Evolutionary conservation across 2,113 vertebrate genomes (phyloP), one percentile per base, ranked within the genome.

Genomic region (Bostrychus sinensis): DNA sequence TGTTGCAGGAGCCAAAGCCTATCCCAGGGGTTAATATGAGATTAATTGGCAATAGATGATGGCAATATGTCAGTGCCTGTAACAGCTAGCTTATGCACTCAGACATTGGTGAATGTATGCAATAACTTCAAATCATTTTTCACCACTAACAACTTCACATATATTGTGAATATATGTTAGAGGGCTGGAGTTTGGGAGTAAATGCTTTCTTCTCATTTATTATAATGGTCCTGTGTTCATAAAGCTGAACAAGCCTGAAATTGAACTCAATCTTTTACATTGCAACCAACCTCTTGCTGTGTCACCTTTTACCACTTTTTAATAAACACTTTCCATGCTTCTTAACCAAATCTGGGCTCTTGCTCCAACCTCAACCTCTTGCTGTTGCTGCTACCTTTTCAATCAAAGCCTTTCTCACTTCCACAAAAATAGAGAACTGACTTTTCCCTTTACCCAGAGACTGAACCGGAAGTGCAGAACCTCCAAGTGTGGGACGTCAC

Each of bases 401-500:
- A 80, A 34, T 83, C 64, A 80, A 77, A 84, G 39, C 70, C 51
- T 62, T 84, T 61, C 84, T 57, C 39, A 68, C 62, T 70, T 68
- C 34, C 46, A 56, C 46, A 80, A 45, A 71, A 41, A 41, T 68
- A 54, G 43, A 80, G 77, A 70, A 67, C 55, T 85, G 55, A 76
- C 69, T 86, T 59, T 85, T 58, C 72, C 75, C 89, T 69, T 87
- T 74, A 74, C 74, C 74, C 92, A 98, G 96, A 96, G 91, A 89
- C 92, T 3, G 94, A 98, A 87, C 95, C 95, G 0, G 94, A 95
- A 89, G 93, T 98, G 65, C 92, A 95, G 89, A 90, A 94, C 83
- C 93, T 98, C 61, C 80, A 92, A 65, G 92, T 95, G 80, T 96
- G 94, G 41, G 89, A 95, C 28, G 80, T 92, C 34, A 94, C 92